Evolutionary conservation across 1,140 invertebrate genomes (phyloP), one percentile per base, ranked within the genome.

Genomic region (Drosophila sucinea): DNA sequence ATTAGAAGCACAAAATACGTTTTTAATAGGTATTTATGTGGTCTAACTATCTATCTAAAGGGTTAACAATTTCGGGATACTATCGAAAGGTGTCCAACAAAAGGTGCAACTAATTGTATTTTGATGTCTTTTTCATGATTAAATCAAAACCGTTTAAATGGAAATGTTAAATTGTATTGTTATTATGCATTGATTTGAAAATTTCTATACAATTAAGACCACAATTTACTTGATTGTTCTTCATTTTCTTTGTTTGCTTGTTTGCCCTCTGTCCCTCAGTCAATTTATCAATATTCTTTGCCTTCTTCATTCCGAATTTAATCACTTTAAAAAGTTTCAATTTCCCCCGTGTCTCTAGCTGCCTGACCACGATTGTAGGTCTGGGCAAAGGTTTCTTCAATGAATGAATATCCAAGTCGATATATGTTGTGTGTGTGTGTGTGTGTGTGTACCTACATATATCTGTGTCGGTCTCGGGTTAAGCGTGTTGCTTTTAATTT

Each of bases 401-500:
- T 77, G 58, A 77, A 77, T 76, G 73, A 76, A 76, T 76, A 44
- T 47, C 60, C 29, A 44, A 25, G 57, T 23, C 10, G 17, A 51
- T 27, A 51, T 47, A 47, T 47, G 5, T 44, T 54, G 8, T 60
- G 62, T 64, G 17, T 70, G 33, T 63, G 41, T 64, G 40, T 35
- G 38, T 35, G 38, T 68, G 44, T 38, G 6, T 5, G 6, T 38
- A 41, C 40, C n/a, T 41, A 40, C 10, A 60, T 35, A 62, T 79
- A 51, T 62, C 56, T 61, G 67, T 70, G 25, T 57, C 25, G 51
- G 63, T 70, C 70, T 57, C 71, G 75, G 79, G 79, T 64, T 77
- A 76, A 76, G 71, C 67, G 67, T 67, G 64, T 64, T 79, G 79
- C 76, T 80, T 89, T 87, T 83, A 70, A 87, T 87, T 87, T 89